Conservation (phyloP, 2,888 invertebrate species). For the Eulithis prunata region DNA sequence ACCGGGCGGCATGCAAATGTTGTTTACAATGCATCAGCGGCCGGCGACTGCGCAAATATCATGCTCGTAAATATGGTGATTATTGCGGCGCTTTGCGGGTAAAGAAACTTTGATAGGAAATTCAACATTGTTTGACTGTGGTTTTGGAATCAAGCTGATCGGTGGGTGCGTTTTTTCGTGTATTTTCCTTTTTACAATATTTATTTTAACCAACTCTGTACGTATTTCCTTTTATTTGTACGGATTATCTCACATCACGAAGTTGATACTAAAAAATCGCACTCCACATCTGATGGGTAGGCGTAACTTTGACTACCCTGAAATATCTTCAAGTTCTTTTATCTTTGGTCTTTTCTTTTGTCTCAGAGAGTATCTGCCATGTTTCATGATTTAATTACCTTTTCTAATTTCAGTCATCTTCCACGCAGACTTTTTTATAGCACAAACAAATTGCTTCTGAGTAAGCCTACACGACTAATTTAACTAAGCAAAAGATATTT, state of each 20-base stretch:
- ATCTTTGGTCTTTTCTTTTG: too few relatives aligned
- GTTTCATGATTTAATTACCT: neutral
- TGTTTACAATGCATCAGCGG: slow-evolving; percentile 40
- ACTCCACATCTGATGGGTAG: too few relatives aligned
- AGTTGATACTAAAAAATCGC: too few relatives aligned
- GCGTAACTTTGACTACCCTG: too few relatives aligned
- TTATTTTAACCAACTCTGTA: too few relatives aligned
- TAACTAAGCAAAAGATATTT: slow-evolving; percentile 5
- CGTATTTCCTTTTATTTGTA: too few relatives aligned
- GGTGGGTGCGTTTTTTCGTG: neutral
- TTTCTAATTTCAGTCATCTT: neutral
- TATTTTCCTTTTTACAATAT: too few relatives aligned
- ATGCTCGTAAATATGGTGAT: slow-evolving; percentile 21
- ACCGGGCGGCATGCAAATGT: slow-evolving; percentile 38
- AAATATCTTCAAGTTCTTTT: too few relatives aligned
- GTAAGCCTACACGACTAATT: neutral
- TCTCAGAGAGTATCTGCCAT: neutral
- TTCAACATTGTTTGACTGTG: neutral
- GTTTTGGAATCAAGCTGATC: neutral
- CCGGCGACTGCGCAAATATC: slow-evolving; percentile 22
- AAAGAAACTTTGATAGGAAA: slow-evolving; percentile 10
- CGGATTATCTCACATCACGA: too few relatives aligned
- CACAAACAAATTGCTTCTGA: too few relatives aligned
- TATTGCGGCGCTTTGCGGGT: slow-evolving; percentile 16
- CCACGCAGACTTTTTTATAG: neutral